Base-by-base conservation (phyloP, 1,140 invertebrate genomes). In the Patella vulgata region DNA sequence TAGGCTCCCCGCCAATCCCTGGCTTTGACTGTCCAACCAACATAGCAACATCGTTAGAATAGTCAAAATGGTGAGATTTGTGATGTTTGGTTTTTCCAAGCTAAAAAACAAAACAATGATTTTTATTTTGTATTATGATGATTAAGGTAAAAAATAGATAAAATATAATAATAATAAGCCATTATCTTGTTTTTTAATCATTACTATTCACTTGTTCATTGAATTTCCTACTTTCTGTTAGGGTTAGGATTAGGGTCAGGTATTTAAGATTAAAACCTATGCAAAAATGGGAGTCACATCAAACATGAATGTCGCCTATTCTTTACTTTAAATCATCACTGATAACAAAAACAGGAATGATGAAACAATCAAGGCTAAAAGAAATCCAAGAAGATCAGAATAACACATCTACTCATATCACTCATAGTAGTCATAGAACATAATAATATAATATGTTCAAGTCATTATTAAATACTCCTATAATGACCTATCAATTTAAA, bases 61-160 rank as follows among this genome's bases (percentile, higher is more conserved):
- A 68, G 55, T 83, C 82, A 73, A 85, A 85, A 52, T 85, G 81
- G 58, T 85, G 84, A 6, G 82, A 82, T 59, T 81, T 80, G 67
- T 84, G 83, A 63, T 77, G 81, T 65, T 84, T 84, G 40, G 77
- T 78, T 67, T 82, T 82, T n/a, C 82, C 82, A 66, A 84, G 63
- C 84, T 85, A 64, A 47, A 78, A 46, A 50, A 42, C 36, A 56
- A 48, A 36, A 30, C 25, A 58, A 19, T 8, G 51, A 44, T 44
- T 30, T 27, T 33, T 8, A n/a, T 39, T 12, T 50, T 50, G 42
- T n/a, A 28, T 43, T 12, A 27, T 28, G 50, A 4, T 31, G 1
- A 28, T 3, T 19, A 19, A 19, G 12, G 19, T n/a, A 21, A 55
- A 12, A 14, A 14, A 23, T 50, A 25, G 14, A 59, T 43, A 8